Evolutionary conservation across 2,888 invertebrate genomes (phyloP).

Genomic region (Dynastes hyllus): DNA sequence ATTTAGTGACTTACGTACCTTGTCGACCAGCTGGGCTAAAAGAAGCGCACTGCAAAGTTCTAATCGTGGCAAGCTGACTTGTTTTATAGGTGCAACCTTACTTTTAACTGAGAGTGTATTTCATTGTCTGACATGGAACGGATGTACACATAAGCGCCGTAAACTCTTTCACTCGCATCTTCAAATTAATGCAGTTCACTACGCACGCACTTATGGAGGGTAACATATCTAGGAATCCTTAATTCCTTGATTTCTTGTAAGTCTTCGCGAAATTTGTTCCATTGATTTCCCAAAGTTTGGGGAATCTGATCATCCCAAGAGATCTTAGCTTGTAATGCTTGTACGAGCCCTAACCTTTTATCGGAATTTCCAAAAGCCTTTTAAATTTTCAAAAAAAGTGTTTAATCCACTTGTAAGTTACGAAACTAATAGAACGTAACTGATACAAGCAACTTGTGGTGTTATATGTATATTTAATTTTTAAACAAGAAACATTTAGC

Average conservation of each 20-base stretch:
- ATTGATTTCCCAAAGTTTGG: background rate
- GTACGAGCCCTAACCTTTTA: background rate
- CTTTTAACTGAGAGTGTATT: too few species aligned
- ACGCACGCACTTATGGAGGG: background rate
- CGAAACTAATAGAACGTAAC: too few species aligned
- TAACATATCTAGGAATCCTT: background rate
- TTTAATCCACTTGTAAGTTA: too few species aligned
- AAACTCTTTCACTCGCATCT: background rate
- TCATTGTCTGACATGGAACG: background rate
- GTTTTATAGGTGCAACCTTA: constrained; percentile 55
- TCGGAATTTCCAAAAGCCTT: too few species aligned
- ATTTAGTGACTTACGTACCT: background rate
- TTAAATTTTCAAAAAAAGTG: too few species aligned
- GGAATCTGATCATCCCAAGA: background rate
- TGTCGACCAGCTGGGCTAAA: constrained; percentile 50
- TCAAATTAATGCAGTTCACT: background rate
- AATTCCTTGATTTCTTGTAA: background rate
- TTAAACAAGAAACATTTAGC: too few species aligned
- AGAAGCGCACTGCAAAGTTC: constrained; percentile 56
- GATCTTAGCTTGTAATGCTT: background rate
- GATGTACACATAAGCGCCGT: background rate
- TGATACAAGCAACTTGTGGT: too few species aligned
- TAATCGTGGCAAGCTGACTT: constrained; percentile 54
- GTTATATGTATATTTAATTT: too few species aligned
- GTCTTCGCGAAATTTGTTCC: background rate